These are phyloP conservation scores for Amphipyra berbera DNA, from an alignment of 2,888 invertebrate species.

Conservation along the genomic window DNA sequence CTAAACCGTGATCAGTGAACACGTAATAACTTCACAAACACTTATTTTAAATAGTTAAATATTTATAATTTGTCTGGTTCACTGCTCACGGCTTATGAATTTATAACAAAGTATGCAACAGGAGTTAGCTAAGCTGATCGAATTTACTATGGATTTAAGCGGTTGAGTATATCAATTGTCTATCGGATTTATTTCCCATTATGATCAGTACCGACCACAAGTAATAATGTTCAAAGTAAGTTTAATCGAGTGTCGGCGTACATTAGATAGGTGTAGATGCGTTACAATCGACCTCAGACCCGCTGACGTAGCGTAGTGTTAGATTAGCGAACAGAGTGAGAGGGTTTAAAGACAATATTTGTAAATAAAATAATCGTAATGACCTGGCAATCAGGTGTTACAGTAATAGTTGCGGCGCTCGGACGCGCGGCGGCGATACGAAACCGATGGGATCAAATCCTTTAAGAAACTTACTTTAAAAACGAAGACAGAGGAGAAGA, in stretches of 20 bases:
- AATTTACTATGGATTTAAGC: conserved; percentile 89
- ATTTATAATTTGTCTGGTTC: conserved; percentile 64
- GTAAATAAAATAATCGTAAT: conserved; percentile 89
- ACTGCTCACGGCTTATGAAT: conserved; percentile 71
- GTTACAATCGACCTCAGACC: conserved; percentile 83
- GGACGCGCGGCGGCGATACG: conserved; percentile 80
- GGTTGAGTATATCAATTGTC: conserved; percentile 83
- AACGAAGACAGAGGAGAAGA: conserved; percentile 78
- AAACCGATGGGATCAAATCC: conserved; percentile 91
- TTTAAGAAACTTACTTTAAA: conserved; percentile 89
- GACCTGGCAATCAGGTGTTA: conserved; percentile 86
- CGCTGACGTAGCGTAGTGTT: conserved; percentile 87
- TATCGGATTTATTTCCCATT: conserved; percentile 80
- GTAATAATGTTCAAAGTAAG: conserved; percentile 81
- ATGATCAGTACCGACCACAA: conserved; percentile 81
- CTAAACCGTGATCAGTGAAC: conserved; percentile 74
- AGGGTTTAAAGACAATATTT: conserved; percentile 90
- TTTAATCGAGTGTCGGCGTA: conserved; percentile 78
- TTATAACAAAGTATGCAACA: conserved; percentile 74
- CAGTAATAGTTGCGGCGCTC: conserved; percentile 76
- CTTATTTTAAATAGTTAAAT: conserved; percentile 62
- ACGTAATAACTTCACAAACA: conserved; percentile 56
- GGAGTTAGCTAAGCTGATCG: conserved; percentile 87
- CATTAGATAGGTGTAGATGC: conserved; percentile 81
- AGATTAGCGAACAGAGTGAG: conserved; percentile 89